Evolutionary conservation across 2,888 invertebrate genomes (phyloP).

Genomic region (Thera obeliscata): DNA sequence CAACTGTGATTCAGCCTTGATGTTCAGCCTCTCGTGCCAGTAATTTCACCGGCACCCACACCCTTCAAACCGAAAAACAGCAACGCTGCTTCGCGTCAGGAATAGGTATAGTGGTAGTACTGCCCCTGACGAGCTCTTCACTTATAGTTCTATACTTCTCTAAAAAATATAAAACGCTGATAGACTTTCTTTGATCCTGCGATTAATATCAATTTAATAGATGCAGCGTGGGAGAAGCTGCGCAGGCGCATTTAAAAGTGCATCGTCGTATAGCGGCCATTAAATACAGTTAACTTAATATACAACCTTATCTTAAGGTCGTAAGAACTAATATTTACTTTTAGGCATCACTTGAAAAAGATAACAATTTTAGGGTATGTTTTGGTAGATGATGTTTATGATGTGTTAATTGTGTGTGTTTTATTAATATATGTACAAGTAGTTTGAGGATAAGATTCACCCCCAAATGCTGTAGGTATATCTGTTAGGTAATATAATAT

Average conservation of each 20-base stretch:
- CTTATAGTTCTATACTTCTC: too few species aligned
- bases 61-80: too few species aligned
- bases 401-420: conserved; percentile 24
- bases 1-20: too few species aligned
- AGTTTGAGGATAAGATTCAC: too few species aligned
- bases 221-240: conserved; percentile 56
- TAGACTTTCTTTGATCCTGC: conserved; percentile 33
- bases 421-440: too few species aligned
- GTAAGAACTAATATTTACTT: conserved; percentile 11
- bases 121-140: too few species aligned
- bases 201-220: conserved; percentile 55
- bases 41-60: too few species aligned
- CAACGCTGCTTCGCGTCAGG: too few species aligned
- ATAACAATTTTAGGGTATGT: conserved; percentile 17
- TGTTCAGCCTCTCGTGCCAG: too few species aligned
- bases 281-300: conserved; percentile 3
- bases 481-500: too few species aligned
- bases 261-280: conserved; percentile 51
- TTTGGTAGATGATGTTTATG: conserved; percentile 16
- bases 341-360: not conserved
- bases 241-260: conserved; percentile 65
- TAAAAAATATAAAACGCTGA: conserved; percentile 17
- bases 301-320: conserved; percentile 16
- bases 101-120: too few species aligned
- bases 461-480: too few species aligned